Evolutionary conservation across 1,140 invertebrate genomes (phyloP), one percentile per base, ranked within the genome.

Genomic region (Apis florea): DNA sequence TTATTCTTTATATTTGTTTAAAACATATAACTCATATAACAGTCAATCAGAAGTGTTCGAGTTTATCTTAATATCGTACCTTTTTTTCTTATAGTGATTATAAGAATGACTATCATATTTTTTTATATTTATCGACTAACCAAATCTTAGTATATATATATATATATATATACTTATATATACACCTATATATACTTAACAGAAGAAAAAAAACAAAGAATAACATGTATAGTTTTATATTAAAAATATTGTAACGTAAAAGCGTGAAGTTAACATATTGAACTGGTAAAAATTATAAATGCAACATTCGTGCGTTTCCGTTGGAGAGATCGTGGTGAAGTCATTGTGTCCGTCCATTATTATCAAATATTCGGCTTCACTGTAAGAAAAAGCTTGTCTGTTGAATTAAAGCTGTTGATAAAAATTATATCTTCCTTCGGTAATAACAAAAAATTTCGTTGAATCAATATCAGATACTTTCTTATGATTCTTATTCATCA

Each of bases 101-200:
- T 77, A 77, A 17, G n/a, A 31, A 70, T 49, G 67, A 79, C 31
- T 79, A 85, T 77, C 31, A 75, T 72, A 71, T 72, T 66, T 75
- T n/a, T 82, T 67, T 79, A 71, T 88, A 88, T 79, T 87, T 82
- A 81, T 81, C 85, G 79, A 88, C 82, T 88, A 88, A 88, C 86
- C 85, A 88, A 88, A 88, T 88, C 77, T 82, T 87, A 84, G 31
- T 64, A 54, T 78, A 71, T 73, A 83, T 61, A 59, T 77, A 40
- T 40, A 71, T 59, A 66, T 47, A 83, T 64, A 84, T 61, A 76
- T 61, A 68, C 26, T 40, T 61, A 59, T 77, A 40, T 40, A 71
- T 66, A 66, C 24, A 83, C 53, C 76, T 61, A 76, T 61, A 68
- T n/a, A 71, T 56, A 70, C 71, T 58, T 74, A 81, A 82, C 66